Evolutionary conservation across 2,113 vertebrate genomes (phyloP), one percentile per base, ranked within the genome.

Genomic region (Anhinga anhinga): DNA sequence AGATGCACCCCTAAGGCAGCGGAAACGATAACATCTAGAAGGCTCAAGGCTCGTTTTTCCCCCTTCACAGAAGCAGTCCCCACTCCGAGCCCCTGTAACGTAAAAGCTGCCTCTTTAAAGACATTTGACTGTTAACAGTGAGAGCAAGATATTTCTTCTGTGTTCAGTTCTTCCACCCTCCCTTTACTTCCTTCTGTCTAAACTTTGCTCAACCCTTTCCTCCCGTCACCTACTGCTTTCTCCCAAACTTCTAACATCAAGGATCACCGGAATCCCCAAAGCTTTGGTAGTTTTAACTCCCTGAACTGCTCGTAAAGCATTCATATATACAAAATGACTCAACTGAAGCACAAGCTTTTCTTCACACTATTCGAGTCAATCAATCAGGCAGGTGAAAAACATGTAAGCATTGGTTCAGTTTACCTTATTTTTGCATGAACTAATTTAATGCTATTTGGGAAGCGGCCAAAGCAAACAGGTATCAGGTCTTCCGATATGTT

Each of bases 321-420:
- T 87, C 36, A 10, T 4, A 13, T 2, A 27, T 4, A 74, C 38
- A 59, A n/a, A 73, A 45, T 16, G 2, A 58, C 38, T 29, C 25
- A 15, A 36, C 1, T 2, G 15, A 47, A 1, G 5, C 17, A 38
- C 9, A 62, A 45, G 19, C 38, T 29, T 81, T 13, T 44, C 47
- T 61, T 76, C 69, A 77, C 0, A 0, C 29, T 44, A 13, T 13
- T 44, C 0, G 0, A 69, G 44, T 49, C 45, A 56, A 25, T 27
- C 30, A 29, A 23, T 15, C 11, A 63, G 23, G 23, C 40, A 34
- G 27, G 50, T 8, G 50, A 74, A 76, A 81, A 52, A 56, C 4
- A 62, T 0, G 4, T 2, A 67, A 78, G 18, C 32, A 45, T 1
- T 44, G 36, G 18, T 36, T 82, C 29, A 23, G 25, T 50, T 76